phyloP scores from a whole-genome alignment of 2,888 invertebrate genomes.

The Andricus quercusramuli region DNA sequence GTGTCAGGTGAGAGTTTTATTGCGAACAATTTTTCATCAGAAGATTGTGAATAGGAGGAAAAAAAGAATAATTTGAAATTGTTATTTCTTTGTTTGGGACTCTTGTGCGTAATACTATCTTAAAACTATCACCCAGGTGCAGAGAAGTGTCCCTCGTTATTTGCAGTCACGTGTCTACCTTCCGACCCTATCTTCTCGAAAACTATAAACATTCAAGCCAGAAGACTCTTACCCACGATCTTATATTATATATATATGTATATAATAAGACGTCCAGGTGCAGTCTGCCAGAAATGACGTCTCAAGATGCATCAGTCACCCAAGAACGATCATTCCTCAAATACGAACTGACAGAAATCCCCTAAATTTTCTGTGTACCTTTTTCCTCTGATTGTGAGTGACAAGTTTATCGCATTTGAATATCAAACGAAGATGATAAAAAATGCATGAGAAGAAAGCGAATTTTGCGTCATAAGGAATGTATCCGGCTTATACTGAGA shows the following conservation, averaged over 20 bases:
- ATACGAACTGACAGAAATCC: conserved; percentile 2
- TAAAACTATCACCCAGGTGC: conserved; percentile 40
- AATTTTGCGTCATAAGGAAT: background rate
- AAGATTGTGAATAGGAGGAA: background rate
- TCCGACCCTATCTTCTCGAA: conserved; percentile 36
- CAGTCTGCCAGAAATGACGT: conserved; percentile 5
- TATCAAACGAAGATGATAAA: background rate
- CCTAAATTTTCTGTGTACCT: background rate
- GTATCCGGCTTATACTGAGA: no score
- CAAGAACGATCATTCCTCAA: conserved; percentile 1
- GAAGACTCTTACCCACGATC: conserved; percentile 19
- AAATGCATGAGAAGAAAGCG: background rate
- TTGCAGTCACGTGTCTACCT: conserved; percentile 33
- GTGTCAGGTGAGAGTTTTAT: background rate
- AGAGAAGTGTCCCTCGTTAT: conserved; percentile 37
- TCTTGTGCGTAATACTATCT: conserved; percentile 7
- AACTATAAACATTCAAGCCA: conserved; percentile 37
- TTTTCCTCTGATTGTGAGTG: background rate
- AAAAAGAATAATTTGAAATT: background rate
- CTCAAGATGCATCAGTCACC: conserved; percentile 22
- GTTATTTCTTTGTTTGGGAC: background rate
- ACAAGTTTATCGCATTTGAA: background rate
- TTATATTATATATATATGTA: conserved; percentile 15
- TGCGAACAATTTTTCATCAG: background rate
- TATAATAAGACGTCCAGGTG: conserved; percentile 28